Evolutionary conservation across 2,888 invertebrate genomes (phyloP).

Genomic region (Hirudinaria manillensis): DNA sequence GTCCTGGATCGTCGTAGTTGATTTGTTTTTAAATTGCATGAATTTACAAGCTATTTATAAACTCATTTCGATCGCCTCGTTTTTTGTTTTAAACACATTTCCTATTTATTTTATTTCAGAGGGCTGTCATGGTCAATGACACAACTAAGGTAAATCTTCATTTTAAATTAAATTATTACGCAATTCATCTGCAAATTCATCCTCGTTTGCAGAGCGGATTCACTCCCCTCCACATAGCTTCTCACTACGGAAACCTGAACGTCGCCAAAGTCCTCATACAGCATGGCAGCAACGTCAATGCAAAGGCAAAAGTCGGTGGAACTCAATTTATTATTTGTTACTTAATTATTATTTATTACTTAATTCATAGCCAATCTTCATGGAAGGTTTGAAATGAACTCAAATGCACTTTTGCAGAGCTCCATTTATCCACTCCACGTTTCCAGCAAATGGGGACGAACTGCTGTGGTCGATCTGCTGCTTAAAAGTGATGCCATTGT

Average conservation of each 20-base stretch:
- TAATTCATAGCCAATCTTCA: too few relatives aligned
- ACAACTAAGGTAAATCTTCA: slow-evolving; percentile 50
- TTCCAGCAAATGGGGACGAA: slow-evolving; percentile 98
- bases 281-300: slow-evolving; percentile 88
- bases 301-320: slow-evolving; percentile 68
- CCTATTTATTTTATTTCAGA: slow-evolving; percentile 40
- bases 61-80: too few relatives aligned
- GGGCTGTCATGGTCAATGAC: slow-evolving; percentile 52
- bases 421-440: slow-evolving; percentile 97
- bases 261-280: slow-evolving; percentile 89
- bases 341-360: too few relatives aligned
- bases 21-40: too few relatives aligned
- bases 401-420: slow-evolving; percentile 18
- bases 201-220: slow-evolving; percentile 63
- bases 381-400: too few relatives aligned
- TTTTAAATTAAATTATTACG: background rate
- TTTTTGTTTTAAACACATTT: background rate
- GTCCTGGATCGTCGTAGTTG: too few relatives aligned
- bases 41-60: too few relatives aligned
- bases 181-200: background rate
- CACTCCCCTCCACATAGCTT: slow-evolving; percentile 93
- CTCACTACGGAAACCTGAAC: slow-evolving; percentile 97
- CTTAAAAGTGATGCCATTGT: slow-evolving; percentile 89
- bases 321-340: too few relatives aligned
- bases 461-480: slow-evolving; percentile 87